Evolutionary conservation across 2,888 invertebrate genomes (phyloP).

Genomic region (Leuctra nigra): DNA sequence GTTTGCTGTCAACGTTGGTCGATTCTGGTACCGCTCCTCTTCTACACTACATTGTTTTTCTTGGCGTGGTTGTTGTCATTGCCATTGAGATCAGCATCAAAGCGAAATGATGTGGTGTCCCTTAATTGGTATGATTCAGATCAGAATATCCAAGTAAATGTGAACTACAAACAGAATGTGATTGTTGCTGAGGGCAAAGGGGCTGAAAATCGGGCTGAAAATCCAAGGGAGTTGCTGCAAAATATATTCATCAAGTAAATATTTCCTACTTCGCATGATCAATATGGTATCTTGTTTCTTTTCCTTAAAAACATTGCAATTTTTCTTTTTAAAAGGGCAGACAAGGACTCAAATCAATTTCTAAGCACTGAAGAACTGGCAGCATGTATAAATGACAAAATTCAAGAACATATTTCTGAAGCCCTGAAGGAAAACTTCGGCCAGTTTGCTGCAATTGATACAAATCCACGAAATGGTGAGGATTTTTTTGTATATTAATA

Average conservation of each 20-base stretch:
- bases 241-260: slow-evolving; percentile 43
- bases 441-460: slow-evolving; percentile 58
- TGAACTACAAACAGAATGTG: slow-evolving; percentile 30
- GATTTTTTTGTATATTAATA: background rate
- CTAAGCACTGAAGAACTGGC: slow-evolving; percentile 56
- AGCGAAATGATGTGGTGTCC: slow-evolving; percentile 15
- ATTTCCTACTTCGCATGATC: too few relatives aligned
- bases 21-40: slow-evolving; percentile 47
- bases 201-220: too few relatives aligned
- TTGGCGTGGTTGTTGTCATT: slow-evolving; percentile 47
- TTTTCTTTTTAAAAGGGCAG: too few relatives aligned
- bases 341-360: slow-evolving; percentile 49
- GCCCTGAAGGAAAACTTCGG: slow-evolving; percentile 60
- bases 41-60: slow-evolving; percentile 48
- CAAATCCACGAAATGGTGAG: slow-evolving; percentile 55
- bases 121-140: slow-evolving; percentile 20
- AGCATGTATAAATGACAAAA: slow-evolving; percentile 58
- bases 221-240: slow-evolving; percentile 42
- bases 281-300: too few relatives aligned
- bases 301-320: too few relatives aligned
- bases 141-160: slow-evolving; percentile 26
- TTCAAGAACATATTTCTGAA: slow-evolving; percentile 59
- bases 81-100: slow-evolving; percentile 37
- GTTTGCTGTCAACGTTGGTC: slow-evolving; percentile 42
- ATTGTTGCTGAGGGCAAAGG: slow-evolving; percentile 41